Conservation (phyloP, 2,113 vertebrate genomes). For the Psittacula cyanocephala region DNA sequence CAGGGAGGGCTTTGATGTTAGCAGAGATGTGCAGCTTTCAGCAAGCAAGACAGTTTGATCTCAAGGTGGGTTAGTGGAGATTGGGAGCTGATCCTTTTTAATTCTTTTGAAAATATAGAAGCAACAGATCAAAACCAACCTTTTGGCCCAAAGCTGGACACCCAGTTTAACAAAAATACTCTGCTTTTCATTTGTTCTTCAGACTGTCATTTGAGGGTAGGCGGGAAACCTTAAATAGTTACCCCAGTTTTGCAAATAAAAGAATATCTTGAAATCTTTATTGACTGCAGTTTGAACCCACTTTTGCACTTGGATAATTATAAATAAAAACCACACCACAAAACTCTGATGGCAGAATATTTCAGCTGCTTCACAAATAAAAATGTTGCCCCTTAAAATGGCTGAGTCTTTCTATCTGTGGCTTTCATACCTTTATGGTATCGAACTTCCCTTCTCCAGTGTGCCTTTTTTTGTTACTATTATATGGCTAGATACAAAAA, state of each 20-base stretch:
- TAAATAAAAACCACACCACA: not conserved
- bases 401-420: not conserved
- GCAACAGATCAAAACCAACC: not conserved
- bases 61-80: not conserved
- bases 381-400: not conserved
- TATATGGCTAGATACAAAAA: not conserved
- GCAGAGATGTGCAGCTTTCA: not conserved
- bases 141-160: not conserved
- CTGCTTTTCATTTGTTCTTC: not conserved
- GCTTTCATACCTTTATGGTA: not conserved
- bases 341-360: not conserved
- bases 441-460: not conserved
- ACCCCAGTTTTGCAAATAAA: not conserved
- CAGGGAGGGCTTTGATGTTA: not conserved
- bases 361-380: not conserved
- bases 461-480: not conserved
- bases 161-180: not conserved
- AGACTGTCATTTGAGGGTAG: not conserved
- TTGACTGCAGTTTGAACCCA: not conserved
- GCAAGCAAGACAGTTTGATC: not conserved
- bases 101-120: not conserved
- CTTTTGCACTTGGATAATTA: not conserved
- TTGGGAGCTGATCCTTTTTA: rapidly evolving
- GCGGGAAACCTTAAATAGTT: not conserved
- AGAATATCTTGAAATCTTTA: not conserved